These are phyloP conservation scores for Esox masquinongy DNA, from an alignment of 2,797 vertebrate species.

Conservation along the genomic window DNA sequence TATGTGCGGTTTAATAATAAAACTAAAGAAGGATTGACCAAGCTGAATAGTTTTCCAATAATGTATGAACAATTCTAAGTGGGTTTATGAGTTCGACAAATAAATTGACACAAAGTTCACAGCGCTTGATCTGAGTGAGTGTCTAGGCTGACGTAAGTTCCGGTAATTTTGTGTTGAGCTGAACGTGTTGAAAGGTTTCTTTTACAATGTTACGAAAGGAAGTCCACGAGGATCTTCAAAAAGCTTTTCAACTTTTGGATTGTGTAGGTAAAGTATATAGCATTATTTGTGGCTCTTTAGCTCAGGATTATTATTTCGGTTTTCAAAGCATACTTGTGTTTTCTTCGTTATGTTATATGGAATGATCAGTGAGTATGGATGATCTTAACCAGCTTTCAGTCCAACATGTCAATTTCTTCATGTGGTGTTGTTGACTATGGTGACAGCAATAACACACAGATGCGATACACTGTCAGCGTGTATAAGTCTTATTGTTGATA, in stretches of 20 bases:
- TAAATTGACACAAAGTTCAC: no score
- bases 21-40: no score
- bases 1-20: no score
- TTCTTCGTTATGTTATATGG: neutral
- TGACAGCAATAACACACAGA: neutral
- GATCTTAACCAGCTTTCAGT: neutral
- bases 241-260: conserved; percentile 1
- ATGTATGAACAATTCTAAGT: no score
- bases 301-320: no score
- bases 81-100: no score
- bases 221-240: neutral
- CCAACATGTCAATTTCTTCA: neutral
- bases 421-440: neutral
- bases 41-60: no score
- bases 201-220: neutral
- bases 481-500: neutral
- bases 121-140: neutral
- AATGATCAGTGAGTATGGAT: neutral
- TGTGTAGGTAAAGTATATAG: conserved; percentile 33
- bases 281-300: neutral
- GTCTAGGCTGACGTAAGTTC: conserved; percentile 48
- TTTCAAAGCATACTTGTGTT: neutral
- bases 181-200: neutral
- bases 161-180: conserved; percentile 15
- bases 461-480: neutral